A percentile compares a stretch with the other conserved stretches of the same genome.
Conservation (phyloP, 2,888 invertebrate genomes). For the Alitta virens region DNA sequence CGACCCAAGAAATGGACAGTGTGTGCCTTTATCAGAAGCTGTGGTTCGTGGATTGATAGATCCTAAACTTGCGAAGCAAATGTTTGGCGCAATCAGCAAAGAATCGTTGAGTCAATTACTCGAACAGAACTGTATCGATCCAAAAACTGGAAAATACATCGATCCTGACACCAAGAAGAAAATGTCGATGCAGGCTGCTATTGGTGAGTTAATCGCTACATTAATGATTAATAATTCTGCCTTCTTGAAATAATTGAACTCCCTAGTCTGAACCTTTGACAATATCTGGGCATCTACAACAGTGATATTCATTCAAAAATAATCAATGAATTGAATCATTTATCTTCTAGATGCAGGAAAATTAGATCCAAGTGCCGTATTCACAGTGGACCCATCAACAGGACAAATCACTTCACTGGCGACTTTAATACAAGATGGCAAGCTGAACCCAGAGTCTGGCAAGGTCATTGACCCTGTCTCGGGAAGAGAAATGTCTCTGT, state of each 20-base stretch:
- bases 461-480: constrained; percentile 64
- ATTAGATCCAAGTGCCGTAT: constrained; percentile 43
- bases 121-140: constrained; percentile 56
- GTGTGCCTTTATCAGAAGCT: constrained; percentile 30
- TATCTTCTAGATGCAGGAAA: too few species aligned
- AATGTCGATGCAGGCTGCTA: constrained; percentile 54
- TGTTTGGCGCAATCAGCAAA: constrained; percentile 42
- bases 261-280: too few species aligned
- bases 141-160: constrained; percentile 57
- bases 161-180: constrained; percentile 57
- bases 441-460: constrained; percentile 42
- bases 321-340: too few species aligned
- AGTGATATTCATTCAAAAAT: too few species aligned
- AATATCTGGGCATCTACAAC: too few species aligned
- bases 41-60: constrained; percentile 39
- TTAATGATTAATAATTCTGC: too few species aligned
- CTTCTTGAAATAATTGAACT: too few species aligned
- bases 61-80: constrained; percentile 36
- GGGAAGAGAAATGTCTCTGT: constrained; percentile 74
- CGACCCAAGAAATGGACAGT: constrained; percentile 19
- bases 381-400: constrained; percentile 39
- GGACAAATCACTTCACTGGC: constrained; percentile 36
- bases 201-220: constrained; percentile 34
- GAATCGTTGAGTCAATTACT: constrained; percentile 40
- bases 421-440: constrained; percentile 40